Evolutionary conservation across 2,888 invertebrate genomes (phyloP), one percentile per base, ranked within the genome.

Genomic region (Marronus borbonicus): DNA sequence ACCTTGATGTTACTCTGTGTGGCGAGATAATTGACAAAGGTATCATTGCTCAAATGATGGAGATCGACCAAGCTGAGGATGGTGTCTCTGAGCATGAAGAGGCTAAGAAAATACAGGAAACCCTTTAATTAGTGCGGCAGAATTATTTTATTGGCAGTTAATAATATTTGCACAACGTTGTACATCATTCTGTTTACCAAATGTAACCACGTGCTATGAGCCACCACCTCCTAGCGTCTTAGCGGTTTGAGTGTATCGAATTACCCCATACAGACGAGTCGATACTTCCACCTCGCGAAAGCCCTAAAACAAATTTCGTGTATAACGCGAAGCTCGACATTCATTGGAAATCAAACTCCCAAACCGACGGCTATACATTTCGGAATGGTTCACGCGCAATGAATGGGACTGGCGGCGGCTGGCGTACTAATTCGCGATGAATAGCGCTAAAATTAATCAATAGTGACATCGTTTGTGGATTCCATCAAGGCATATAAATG

Each of bases 361-460:
- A 14, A 55, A 55, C n/a, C 55, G 55, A 17, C 55, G n/a, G 24
- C 31, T 68, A 50, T 64, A 52, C 65, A 28, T 75, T 75, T 28
- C 75, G 20, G 20, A 28, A 36, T 60, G 12, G 44, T 44, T 44
- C 44, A 12, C 44, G 44, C 10, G 44, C 62, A 50, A 31, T 70
- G 70, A 70, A 70, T 52, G 31, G 44, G 44, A 39, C 60, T 28
- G 58, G 20, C 5, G 50, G 20, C 7, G 50, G 36, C 7, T 24
- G 44, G 69, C 17, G 68, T 52, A 66, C 64, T 68, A 76, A 72
- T 44, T 20, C 49, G 64, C 52, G 66, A 76, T 76, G 76, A 76
- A 76, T 76, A 55, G 68, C 31, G 52, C 60, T 39, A 58, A 66
- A 76, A 76, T 76, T 76, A 76, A 76, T 76, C 76, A 76, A 68